Evolutionary conservation across 2,113 vertebrate genomes (phyloP).

Genomic region (Promerops cafer): DNA sequence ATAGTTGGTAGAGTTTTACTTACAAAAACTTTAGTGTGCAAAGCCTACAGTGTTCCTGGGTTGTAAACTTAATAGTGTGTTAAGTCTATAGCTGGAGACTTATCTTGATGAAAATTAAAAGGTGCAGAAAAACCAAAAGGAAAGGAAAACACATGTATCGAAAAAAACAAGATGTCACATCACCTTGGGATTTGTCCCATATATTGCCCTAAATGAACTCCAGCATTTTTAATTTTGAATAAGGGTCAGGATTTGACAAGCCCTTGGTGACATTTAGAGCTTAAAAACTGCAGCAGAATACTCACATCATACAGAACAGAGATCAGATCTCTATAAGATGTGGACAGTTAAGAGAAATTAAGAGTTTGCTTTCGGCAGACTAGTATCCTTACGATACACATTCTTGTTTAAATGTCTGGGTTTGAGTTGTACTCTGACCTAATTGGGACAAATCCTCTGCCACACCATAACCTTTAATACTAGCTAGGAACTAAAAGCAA

Average conservation of each 20-base stretch:
- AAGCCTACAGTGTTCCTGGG: not conserved
- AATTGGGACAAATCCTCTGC: not conserved
- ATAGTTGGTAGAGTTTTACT: not conserved
- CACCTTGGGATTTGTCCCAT: not conserved
- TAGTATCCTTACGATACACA: not conserved
- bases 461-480: not conserved
- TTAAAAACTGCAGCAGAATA: not conserved
- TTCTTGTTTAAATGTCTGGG: not conserved
- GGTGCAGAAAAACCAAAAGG: not conserved
- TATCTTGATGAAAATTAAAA: not conserved
- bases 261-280: fast-evolving
- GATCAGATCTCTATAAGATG: not conserved
- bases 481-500: not conserved
- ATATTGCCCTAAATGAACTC: not conserved
- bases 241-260: not conserved
- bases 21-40: not conserved
- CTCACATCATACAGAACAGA: not conserved
- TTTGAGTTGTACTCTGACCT: slow-evolving; percentile 11
- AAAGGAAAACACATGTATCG: not conserved
- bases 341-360: not conserved
- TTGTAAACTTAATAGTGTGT: not conserved
- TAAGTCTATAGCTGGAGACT: not conserved
- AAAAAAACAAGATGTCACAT: not conserved
- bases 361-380: not conserved
- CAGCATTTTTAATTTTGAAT: not conserved